Percentiles rank a stretch among this genome's conserved stretches.
These are phyloP conservation scores for Lagopus muta DNA, from an alignment of 2,113 vertebrate genomes.

Conservation along the genomic window DNA sequence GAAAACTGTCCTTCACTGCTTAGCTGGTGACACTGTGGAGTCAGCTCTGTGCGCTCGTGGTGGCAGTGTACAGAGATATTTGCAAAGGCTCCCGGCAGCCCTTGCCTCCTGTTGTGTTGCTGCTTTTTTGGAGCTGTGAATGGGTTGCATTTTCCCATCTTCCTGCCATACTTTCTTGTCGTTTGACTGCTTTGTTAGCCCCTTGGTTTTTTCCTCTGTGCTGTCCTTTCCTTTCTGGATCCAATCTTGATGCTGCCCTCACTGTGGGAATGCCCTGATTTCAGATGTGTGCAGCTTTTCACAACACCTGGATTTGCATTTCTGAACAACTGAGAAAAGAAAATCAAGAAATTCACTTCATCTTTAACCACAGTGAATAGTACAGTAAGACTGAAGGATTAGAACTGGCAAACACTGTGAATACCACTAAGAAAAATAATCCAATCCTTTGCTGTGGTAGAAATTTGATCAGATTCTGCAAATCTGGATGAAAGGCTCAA, in stretches of 20 bases:
- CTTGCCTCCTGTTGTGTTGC: neutral
- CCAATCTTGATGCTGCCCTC: too few relatives aligned
- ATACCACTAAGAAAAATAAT: neutral
- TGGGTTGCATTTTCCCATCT: neutral
- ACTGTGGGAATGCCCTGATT: fast-evolving
- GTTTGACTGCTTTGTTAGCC: neutral
- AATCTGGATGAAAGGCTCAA: neutral
- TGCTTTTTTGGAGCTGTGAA: neutral
- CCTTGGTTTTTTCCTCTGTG: neutral
- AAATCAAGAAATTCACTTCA: neutral
- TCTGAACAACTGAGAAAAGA: neutral
- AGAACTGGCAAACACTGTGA: neutral
- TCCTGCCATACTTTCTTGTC: neutral
- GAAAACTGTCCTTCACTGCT: neutral
- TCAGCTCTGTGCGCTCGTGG: fast-evolving
- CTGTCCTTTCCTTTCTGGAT: neutral
- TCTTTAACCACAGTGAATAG: fast-evolving
- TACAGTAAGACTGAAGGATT: neutral
- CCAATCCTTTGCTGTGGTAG: neutral
- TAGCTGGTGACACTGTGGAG: neutral
- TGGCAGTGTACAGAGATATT: neutral
- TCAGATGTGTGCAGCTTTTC: neutral
- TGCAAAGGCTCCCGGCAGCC: neutral
- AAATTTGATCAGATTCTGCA: neutral
- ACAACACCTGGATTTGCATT: fast-evolving